Evolutionary conservation across 2,113 vertebrate species (phyloP).

Genomic region (Vulpes ferrilata): DNA sequence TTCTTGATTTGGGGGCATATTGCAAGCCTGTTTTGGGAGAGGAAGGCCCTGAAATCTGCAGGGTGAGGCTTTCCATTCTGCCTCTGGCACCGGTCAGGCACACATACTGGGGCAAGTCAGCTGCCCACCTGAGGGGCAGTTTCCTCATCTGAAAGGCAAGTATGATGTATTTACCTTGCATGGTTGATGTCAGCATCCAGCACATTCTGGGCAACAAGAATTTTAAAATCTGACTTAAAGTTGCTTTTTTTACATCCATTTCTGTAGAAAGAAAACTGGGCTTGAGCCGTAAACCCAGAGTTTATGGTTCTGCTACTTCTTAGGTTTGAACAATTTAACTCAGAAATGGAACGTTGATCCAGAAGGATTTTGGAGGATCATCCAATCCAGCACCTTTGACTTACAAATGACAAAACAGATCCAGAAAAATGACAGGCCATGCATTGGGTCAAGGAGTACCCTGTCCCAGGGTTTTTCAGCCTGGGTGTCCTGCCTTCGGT

Average conservation of each 20-base stretch:
- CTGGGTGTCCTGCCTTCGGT: neutral
- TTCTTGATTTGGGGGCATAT: slow-evolving; percentile 47
- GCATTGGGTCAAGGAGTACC: neutral
- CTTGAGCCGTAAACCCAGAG: neutral
- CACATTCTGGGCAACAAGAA: neutral
- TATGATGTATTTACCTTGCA: neutral
- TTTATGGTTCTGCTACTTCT: neutral
- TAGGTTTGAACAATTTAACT: slow-evolving; percentile 17
- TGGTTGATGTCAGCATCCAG: neutral
- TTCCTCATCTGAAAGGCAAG: neutral
- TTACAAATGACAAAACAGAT: neutral
- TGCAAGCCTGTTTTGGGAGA: neutral
- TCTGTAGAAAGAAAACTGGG: neutral
- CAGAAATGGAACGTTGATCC: neutral
- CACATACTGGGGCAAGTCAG: too few species aligned
- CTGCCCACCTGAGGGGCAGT: neutral
- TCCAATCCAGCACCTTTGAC: neutral
- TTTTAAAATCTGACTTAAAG: neutral
- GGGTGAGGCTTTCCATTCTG: neutral
- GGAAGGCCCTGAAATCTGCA: neutral
- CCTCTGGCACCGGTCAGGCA: neutral
- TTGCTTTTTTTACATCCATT: neutral
- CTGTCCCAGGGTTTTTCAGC: neutral
- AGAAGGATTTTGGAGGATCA: neutral
- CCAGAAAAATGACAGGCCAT: neutral